A percentile compares a stretch with the other conserved stretches of the same genome.
Conservation (phyloP, 2,113 vertebrate species). For the Thunnus thynnus region DNA sequence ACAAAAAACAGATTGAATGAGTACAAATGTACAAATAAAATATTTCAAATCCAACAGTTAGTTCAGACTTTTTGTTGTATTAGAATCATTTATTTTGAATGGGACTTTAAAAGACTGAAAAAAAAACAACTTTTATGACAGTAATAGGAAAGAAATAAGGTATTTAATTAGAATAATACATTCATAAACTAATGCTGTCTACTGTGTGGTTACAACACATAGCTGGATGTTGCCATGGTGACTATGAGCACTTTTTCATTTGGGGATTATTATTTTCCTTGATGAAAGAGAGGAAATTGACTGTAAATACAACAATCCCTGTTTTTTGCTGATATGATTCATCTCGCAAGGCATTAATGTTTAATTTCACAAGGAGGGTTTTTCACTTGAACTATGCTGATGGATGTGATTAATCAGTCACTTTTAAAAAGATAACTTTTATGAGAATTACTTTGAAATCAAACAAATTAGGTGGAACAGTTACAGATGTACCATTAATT, state of each 20-base stretch:
- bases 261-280: neutral
- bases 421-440: slow-evolving; percentile 23
- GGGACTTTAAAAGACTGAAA: neutral
- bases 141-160: neutral
- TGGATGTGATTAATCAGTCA: slow-evolving; percentile 20
- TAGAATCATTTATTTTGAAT: slow-evolving; percentile 1
- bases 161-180: slow-evolving; percentile 4
- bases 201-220: slow-evolving; percentile 1
- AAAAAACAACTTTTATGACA: neutral
- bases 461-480: slow-evolving; percentile 26
- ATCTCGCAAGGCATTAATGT: neutral
- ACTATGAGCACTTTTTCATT: neutral
- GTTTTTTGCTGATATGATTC: neutral
- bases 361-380: neutral
- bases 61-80: neutral
- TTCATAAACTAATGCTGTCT: slow-evolving; percentile 5
- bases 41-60: neutral
- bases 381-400: neutral
- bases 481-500: slow-evolving; percentile 9
- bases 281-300: slow-evolving; percentile 1
- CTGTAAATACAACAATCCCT: neutral
- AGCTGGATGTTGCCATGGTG: slow-evolving; percentile 5
- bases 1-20: neutral
- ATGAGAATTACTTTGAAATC: slow-evolving; percentile 10
- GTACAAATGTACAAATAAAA: neutral